Evolutionary conservation across 2,113 vertebrate genomes (phyloP).

Genomic region (Sylvietta virens): DNA sequence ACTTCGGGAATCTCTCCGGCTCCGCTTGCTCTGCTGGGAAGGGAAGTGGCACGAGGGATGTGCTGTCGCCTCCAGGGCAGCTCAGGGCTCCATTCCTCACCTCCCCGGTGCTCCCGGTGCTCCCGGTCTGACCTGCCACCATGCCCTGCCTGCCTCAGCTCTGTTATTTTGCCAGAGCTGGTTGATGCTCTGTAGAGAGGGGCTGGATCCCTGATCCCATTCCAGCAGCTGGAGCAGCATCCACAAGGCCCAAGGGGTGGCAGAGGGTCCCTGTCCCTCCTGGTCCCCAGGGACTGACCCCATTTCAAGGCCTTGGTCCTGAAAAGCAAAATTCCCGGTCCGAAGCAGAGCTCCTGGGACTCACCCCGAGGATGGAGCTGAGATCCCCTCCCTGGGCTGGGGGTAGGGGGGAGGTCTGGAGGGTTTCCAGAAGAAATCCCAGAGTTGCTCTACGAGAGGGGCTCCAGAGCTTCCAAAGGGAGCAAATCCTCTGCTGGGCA

Average conservation of each 20-base stretch:
- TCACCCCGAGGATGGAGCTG: not conserved
- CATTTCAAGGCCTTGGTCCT: not conserved
- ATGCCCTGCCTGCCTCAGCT: not conserved
- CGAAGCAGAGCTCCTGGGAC: not conserved
- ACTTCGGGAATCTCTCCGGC: not conserved
- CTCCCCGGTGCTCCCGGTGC: not conserved
- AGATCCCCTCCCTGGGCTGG: not conserved
- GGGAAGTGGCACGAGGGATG: not conserved
- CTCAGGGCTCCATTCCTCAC: not conserved
- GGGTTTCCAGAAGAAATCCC: not conserved
- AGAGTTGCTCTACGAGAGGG: not conserved
- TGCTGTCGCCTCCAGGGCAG: not conserved
- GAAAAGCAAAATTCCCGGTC: not conserved
- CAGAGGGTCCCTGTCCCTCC: not conserved
- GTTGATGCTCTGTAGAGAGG: not conserved
- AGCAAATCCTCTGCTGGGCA: not conserved
- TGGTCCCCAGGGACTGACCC: not conserved
- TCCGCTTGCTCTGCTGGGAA: rapidly evolving
- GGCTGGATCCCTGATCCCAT: not conserved
- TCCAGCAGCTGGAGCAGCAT: not conserved
- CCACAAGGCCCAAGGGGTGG: not conserved
- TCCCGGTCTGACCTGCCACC: rapidly evolving
- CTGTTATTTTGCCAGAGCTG: rapidly evolving
- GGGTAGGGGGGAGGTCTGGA: not conserved
- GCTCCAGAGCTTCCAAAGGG: not conserved